Percentiles rank a stretch among this genome's conserved stretches.
These are phyloP conservation scores for Megaceryle maxima DNA, from an alignment of 2,113 vertebrate genomes.

Conservation along the genomic window DNA sequence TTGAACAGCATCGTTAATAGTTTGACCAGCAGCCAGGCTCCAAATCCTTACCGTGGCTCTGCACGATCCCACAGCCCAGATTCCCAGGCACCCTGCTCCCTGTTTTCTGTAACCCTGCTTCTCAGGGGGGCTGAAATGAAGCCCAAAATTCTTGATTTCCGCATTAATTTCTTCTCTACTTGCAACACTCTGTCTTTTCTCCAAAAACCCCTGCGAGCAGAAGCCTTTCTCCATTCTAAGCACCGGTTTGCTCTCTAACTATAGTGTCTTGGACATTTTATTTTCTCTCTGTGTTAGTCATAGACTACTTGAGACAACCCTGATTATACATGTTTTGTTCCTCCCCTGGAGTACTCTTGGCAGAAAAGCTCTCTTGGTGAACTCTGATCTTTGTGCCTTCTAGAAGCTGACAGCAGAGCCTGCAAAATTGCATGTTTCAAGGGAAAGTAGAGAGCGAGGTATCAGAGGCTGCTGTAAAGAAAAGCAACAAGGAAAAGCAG, in stretches of 20 bases:
- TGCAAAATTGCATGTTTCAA: background rate
- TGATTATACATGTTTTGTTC: accelerated
- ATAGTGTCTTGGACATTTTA: accelerated
- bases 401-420: background rate
- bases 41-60: too few species aligned
- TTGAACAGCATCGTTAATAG: background rate
- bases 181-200: background rate
- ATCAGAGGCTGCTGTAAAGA: background rate
- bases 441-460: background rate
- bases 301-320: background rate
- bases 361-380: background rate
- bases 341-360: background rate
- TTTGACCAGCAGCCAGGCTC: background rate
- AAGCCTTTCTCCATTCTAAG: background rate
- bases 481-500: background rate
- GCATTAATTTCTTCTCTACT: background rate
- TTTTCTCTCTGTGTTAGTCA: background rate
- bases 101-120: too few species aligned
- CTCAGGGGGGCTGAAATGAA: background rate
- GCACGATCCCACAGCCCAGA: background rate
- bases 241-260: background rate
- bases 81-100: background rate
- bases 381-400: background rate
- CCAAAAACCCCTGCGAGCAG: background rate
- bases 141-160: background rate